A percentile compares a stretch with the other conserved stretches of the same genome.
Conservation (phyloP, 1,140 invertebrate genomes). For the Drosophila carrolli region DNA sequence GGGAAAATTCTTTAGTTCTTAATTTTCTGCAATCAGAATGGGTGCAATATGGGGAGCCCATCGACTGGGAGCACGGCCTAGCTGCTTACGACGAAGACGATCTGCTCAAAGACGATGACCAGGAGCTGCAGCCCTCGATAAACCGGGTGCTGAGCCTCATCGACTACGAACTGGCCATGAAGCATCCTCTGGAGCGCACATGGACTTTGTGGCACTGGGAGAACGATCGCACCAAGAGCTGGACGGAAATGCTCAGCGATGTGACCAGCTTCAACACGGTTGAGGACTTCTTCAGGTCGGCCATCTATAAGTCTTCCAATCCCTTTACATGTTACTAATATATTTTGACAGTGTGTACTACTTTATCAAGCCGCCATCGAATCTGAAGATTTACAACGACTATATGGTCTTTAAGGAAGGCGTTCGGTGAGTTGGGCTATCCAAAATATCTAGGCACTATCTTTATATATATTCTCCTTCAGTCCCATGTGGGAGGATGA, state of each 20-base stretch:
- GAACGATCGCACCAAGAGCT: slow-evolving; percentile 93
- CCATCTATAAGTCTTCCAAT: slow-evolving; percentile 73
- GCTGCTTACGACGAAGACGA: neutral
- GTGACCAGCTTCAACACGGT: slow-evolving; percentile 98
- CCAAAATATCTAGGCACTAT: no score
- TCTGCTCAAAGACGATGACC: slow-evolving; percentile 2
- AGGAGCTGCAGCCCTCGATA: slow-evolving; percentile 41
- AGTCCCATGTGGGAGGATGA: slow-evolving; percentile 99
- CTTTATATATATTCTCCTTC: neutral
- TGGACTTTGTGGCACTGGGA: slow-evolving; percentile 99
- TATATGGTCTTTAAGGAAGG: slow-evolving; percentile 99
- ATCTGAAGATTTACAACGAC: slow-evolving; percentile 95
- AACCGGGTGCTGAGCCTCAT: slow-evolving; percentile 53
- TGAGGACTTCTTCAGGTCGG: slow-evolving; percentile 97
- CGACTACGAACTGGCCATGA: slow-evolving; percentile 87
- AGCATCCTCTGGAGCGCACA: slow-evolving; percentile 97
- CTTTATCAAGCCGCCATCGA: slow-evolving; percentile 97
- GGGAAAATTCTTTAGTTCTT: no score
- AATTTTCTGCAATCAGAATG: slow-evolving; percentile 1
- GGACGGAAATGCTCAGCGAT: slow-evolving; percentile 97
- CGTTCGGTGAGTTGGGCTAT: slow-evolving; percentile 87
- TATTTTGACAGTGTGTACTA: slow-evolving; percentile 94
- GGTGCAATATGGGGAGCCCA: slow-evolving; percentile 18
- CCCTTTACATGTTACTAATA: neutral
- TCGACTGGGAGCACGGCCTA: neutral